Evolutionary conservation across 2,888 invertebrate genomes (phyloP).

Genomic region (Zele albiditarsus): DNA sequence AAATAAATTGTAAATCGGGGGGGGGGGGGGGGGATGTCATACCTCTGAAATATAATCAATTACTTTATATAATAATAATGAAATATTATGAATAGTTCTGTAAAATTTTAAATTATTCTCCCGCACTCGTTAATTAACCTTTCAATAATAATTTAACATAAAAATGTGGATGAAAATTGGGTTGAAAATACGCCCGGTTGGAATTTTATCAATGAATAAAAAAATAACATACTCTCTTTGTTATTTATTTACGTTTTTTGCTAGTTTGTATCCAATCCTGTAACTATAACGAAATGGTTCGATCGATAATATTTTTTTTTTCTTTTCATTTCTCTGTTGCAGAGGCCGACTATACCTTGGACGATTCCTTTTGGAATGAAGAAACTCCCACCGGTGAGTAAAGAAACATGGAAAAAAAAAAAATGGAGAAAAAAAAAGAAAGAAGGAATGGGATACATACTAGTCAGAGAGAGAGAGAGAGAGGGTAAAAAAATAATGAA

Average conservation of each 20-base stretch:
- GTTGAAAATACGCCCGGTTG: too few species aligned
- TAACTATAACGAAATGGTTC: not conserved
- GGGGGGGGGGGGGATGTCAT: too few species aligned
- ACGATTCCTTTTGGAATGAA: constrained; percentile 95
- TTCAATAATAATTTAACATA: too few species aligned
- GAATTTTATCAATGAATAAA: not conserved
- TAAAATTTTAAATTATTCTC: too few species aligned
- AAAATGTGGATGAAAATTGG: too few species aligned
- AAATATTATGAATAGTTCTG: too few species aligned
- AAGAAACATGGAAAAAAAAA: constrained; percentile 30
- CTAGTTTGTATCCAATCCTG: not conserved
- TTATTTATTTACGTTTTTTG: not conserved
- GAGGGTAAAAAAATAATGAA: constrained; percentile 2
- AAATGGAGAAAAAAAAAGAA: constrained; percentile 19
- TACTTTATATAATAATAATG: too few species aligned
- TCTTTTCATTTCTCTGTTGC: constrained; percentile 75
- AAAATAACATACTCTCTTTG: not conserved
- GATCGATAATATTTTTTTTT: constrained; percentile 42
- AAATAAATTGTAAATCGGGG: too few species aligned
- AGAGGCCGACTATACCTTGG: constrained; percentile 94
- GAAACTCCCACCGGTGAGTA: constrained; percentile 92
- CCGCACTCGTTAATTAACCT: too few species aligned
- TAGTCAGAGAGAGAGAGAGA: constrained; percentile 6
- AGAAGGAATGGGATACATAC: not conserved
- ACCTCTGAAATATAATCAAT: too few species aligned